Percentiles rank a stretch among this genome's conserved stretches.
Conservation (phyloP, 92 coral and sea anemone genomes). For the Parazoanthus swiftii region DNA sequence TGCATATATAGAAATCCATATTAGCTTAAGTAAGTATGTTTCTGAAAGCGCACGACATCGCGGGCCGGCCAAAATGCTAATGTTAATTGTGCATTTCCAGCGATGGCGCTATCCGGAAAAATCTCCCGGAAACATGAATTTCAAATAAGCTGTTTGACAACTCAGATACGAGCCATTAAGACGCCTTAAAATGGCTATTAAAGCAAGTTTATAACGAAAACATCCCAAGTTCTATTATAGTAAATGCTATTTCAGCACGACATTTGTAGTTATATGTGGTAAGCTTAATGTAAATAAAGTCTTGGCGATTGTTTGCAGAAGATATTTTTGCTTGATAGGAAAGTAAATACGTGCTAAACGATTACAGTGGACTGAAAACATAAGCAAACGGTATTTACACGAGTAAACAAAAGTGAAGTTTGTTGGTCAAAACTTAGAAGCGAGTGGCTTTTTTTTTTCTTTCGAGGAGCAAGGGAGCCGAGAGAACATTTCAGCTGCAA, state of each 20-base stretch:
- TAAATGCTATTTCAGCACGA: conserved; percentile 57
- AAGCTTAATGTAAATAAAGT: conserved; percentile 65
- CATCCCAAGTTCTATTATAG: conserved; percentile 79
- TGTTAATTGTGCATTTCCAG: conserved; percentile 35
- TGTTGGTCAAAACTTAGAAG: conserved; percentile 23
- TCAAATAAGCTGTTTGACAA: conserved; percentile 62
- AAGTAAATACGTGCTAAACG: conserved; percentile 60
- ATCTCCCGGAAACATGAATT: conserved; percentile 61
- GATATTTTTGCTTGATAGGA: conserved; percentile 70
- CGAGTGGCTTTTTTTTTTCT: background rate
- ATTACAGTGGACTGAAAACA: conserved; percentile 37
- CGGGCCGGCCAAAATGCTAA: conserved; percentile 48
- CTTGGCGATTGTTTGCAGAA: conserved; percentile 67
- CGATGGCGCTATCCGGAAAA: conserved; percentile 67
- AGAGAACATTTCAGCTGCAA: background rate
- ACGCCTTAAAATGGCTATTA: conserved; percentile 81
- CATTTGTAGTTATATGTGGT: conserved; percentile 61
- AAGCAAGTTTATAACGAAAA: conserved; percentile 85
- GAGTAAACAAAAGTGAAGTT: conserved; percentile 22
- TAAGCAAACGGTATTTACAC: conserved; percentile 38
- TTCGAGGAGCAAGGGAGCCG: background rate
- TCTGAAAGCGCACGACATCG: background rate
- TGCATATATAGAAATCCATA: background rate
- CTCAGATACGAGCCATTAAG: conserved; percentile 66
- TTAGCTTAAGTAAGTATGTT: conserved; percentile 20